Conservation (phyloP, 1,140 invertebrate species). For the Atopsyche davidsoni region DNA sequence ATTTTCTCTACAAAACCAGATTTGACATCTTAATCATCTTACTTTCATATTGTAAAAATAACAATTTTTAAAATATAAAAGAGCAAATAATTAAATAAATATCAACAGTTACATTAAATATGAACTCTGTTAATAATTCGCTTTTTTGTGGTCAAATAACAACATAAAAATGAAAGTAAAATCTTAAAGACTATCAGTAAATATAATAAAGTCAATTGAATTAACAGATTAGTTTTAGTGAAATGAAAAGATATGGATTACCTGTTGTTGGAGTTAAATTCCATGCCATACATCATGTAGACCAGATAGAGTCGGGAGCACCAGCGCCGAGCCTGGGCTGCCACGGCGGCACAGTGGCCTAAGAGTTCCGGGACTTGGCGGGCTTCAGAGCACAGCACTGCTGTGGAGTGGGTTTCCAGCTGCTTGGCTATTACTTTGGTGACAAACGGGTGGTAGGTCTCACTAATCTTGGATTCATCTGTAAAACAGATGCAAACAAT, state of each 20-base stretch:
- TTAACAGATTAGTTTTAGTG: neutral
- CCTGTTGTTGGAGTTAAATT: constrained; percentile 12
- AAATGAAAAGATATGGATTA: constrained; percentile 2
- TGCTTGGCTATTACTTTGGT: constrained; percentile 1
- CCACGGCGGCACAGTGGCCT: constrained; percentile 8
- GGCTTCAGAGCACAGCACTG: neutral
- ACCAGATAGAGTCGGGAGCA: constrained; percentile 6
- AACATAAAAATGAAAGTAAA: no score
- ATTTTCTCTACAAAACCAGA: no score
- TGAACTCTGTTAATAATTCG: no score
- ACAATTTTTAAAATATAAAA: no score
- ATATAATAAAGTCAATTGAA: constrained; percentile 2
- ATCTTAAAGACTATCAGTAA: no score
- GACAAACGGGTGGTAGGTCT: constrained; percentile 3
- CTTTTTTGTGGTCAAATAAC: no score
- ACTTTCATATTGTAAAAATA: no score
- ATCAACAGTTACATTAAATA: no score
- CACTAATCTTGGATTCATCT: neutral
- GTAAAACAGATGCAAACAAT: no score
- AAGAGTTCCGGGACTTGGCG: constrained; percentile 17
- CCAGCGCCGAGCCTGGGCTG: constrained; percentile 11
- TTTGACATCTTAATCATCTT: no score
- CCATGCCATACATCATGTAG: constrained; percentile 19
- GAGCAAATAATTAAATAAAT: no score
- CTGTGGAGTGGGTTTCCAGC: neutral